These are phyloP conservation scores for Psilopsiagon aymara DNA, from an alignment of 2,113 vertebrate genomes.

Conservation along the genomic window DNA sequence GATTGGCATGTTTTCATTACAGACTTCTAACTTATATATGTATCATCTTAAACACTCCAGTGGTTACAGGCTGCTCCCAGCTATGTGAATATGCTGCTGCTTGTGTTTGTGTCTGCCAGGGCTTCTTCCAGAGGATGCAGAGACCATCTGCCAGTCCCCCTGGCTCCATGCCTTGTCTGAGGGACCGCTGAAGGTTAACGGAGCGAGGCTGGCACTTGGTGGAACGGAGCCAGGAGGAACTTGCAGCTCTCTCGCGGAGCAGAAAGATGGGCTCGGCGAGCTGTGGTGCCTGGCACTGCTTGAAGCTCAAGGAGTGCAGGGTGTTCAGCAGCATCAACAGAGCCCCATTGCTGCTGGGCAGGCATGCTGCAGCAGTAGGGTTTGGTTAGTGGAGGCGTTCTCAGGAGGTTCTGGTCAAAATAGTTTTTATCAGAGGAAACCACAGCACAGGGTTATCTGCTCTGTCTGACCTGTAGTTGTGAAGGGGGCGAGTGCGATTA, in stretches of 20 bases:
- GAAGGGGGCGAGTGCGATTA: background rate
- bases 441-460: background rate
- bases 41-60: background rate
- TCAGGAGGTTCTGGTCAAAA: background rate
- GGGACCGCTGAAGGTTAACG: background rate
- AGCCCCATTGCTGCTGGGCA: background rate
- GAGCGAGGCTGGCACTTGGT: conserved; percentile 9
- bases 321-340: conserved; percentile 31
- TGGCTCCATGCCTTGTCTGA: background rate
- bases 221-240: conserved; percentile 37
- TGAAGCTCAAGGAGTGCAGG: conserved; percentile 38
- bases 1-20: background rate
- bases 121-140: background rate
- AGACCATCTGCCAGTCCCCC: background rate
- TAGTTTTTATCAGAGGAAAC: background rate
- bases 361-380: fast-evolving
- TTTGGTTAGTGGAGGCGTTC: background rate
- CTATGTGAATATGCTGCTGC: background rate
- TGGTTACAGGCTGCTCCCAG: background rate
- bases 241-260: background rate
- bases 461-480: background rate
- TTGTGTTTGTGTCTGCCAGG: background rate
- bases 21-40: background rate
- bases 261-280: conserved; percentile 23
- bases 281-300: conserved; percentile 73